Evolutionary conservation across 2,888 invertebrate species (phyloP), one percentile per base, ranked within the genome.

Genomic region (Apotomis capreana): DNA sequence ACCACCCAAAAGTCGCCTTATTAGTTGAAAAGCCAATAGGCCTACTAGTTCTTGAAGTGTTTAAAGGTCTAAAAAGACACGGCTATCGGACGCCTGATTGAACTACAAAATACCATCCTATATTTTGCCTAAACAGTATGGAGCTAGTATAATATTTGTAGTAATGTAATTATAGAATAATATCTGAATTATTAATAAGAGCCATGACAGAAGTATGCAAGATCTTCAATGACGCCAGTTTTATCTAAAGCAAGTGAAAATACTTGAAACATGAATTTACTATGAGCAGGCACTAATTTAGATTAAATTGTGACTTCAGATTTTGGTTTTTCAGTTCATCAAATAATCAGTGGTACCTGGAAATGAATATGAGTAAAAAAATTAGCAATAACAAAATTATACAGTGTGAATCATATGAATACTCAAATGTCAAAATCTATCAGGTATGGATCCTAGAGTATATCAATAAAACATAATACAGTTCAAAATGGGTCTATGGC

Each of bases 401-500:
- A 49, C 8, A 49, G 9, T 49, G 54, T 6, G 40, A 65, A 58
- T 68, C 72, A 72, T 68, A n/a, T 37, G 52, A 36, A 13, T 72
- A 40, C 61, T 51, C 26, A 68, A 61, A 68, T 63, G 62, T 72
- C 72, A 72, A 57, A 68, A 68, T 63, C 46, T 46, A 63, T 58
- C 57, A 52, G 68, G 72, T 49, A 59, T 63, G 51, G 52, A 72
- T 62, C 52, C 46, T 58, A 72, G 58, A 71, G 40, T 72, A 68
- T 78, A 77, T 96, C 93, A 99, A 94, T 99, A 99, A 94, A 99
- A 99, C 86, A 97, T 95, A 76, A 99, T 97, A 80, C 98, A 97
- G 88, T 99, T 99, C 76, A 99, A 94, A 82, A 99, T 96, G 75
- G 97, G 95, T 86, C 98, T 94, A 80, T 96, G 95, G 84, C 96